Conservation (phyloP, 2,113 vertebrate genomes). For the Neomonachus schauinslandi region DNA sequence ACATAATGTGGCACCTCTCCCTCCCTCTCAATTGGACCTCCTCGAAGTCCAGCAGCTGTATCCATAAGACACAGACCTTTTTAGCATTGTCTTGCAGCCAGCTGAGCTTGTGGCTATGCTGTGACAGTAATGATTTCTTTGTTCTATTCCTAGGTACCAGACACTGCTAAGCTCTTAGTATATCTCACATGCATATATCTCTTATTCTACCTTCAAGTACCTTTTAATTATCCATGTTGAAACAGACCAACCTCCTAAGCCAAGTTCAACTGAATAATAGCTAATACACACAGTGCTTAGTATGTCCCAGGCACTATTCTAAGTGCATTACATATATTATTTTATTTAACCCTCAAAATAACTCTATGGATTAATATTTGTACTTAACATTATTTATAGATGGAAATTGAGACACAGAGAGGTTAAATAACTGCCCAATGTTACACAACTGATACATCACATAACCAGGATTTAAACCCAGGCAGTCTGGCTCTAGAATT, state of each 20-base stretch:
- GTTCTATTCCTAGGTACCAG: background rate
- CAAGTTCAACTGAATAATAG: background rate
- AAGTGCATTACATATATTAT: background rate
- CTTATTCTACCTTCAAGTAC: background rate
- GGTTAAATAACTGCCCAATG: background rate
- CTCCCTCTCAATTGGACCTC: background rate
- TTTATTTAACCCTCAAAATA: constrained; percentile 1
- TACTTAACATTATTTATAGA: background rate
- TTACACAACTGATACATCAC: background rate
- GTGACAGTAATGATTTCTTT: background rate
- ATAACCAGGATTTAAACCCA: background rate
- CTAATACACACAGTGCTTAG: background rate
- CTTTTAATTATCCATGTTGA: constrained; percentile 8
- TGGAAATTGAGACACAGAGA: background rate
- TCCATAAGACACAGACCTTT: background rate
- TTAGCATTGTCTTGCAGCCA: background rate
- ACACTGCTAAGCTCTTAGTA: background rate
- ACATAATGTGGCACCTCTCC: background rate
- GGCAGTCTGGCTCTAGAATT: background rate
- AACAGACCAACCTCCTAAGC: background rate
- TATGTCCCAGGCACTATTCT: background rate
- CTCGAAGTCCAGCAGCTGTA: background rate
- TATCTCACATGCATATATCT: background rate
- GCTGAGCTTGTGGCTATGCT: background rate
- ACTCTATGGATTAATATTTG: background rate